These are phyloP conservation scores for Xanthia togata DNA, from an alignment of 2,888 invertebrate species.

Conservation along the genomic window DNA sequence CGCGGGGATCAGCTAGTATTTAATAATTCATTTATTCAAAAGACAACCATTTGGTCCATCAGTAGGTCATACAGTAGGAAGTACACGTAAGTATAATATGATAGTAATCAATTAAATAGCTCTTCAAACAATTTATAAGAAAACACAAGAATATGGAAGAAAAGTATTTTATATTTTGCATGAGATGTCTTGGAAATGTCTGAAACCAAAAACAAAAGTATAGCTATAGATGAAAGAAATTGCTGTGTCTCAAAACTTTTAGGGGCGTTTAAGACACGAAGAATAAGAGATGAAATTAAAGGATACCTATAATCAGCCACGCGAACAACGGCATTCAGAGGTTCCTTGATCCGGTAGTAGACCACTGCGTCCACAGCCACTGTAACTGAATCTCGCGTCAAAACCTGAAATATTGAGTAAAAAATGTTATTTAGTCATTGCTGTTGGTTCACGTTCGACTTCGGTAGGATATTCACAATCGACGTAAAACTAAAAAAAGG, in stretches of 20 bases:
- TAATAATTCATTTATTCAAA: no score
- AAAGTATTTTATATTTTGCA: not conserved
- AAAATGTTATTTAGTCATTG: not conserved
- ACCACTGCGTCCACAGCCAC: constrained; percentile 98
- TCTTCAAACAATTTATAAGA: not conserved
- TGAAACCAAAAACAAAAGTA: not conserved
- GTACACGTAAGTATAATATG: no score
- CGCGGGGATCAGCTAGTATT: no score
- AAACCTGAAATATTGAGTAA: constrained; percentile 88
- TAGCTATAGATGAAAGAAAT: not conserved
- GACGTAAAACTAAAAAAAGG: no score
- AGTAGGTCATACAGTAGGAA: no score
- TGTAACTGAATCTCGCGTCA: constrained; percentile 98
- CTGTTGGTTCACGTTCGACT: not conserved
- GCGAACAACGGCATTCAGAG: constrained; percentile 93
- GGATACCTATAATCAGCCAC: constrained; percentile 93
- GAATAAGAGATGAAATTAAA: not conserved
- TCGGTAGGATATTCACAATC: no score
- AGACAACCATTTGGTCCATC: no score
- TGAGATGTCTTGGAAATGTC: not conserved
- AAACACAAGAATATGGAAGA: not conserved
- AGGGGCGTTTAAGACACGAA: not conserved
- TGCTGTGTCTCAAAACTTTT: not conserved
- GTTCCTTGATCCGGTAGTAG: constrained; percentile 95
- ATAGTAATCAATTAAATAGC: not conserved